Evolutionary conservation across 2,797 vertebrate genomes (phyloP).

Genomic region (Scolopax rusticola): DNA sequence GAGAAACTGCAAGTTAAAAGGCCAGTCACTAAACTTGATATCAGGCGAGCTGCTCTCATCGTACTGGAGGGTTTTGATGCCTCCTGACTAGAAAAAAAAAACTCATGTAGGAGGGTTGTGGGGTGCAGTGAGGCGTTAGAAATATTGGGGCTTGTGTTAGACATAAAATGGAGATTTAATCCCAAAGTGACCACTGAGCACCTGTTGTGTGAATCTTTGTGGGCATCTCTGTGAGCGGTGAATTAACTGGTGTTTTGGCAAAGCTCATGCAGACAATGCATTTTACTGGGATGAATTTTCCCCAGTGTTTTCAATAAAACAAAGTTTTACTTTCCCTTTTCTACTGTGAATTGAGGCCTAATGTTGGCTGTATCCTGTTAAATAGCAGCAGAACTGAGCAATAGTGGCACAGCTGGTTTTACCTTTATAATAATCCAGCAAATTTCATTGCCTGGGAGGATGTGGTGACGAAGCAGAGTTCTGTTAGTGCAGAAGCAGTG

Average conservation of each 20-base stretch:
- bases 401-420: background rate
- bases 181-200: background rate
- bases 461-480: background rate
- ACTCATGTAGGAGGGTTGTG: fast-evolving
- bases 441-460: background rate
- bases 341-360: background rate
- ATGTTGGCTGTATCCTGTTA: background rate
- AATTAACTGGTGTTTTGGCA: background rate
- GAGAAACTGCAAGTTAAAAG: background rate
- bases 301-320: background rate
- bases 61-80: background rate
- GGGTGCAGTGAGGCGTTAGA: background rate
- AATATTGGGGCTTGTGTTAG: background rate
- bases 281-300: background rate
- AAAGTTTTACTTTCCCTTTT: slow-evolving; percentile 14
- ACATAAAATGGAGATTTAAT: background rate
- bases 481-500: background rate
- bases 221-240: background rate
- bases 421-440: background rate
- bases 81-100: background rate
- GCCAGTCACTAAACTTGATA: background rate
- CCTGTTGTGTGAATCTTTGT: background rate
- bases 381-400: background rate
- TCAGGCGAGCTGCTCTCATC: background rate
- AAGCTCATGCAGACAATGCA: background rate